Evolutionary conservation across 2,888 invertebrate species (phyloP), one percentile per base, ranked within the genome.

Genomic region (Agrochola lychnidis): DNA sequence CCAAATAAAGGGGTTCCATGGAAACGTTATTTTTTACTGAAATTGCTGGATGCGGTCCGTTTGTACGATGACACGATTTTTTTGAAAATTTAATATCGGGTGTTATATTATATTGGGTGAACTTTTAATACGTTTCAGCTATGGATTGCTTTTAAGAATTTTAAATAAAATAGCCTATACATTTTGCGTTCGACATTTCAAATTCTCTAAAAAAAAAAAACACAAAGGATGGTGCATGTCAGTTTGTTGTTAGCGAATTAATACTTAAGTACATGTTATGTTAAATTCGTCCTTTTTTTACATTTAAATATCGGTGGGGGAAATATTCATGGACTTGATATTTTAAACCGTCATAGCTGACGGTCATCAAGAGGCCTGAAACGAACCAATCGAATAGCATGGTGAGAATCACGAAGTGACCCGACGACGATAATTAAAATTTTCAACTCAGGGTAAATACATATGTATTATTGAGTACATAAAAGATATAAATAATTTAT

Each of bases 1-100:
- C 89, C 90, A 89, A 91, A 91, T 90, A 90, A 90, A 88, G 83
- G 86, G 81, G 82, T 79, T 69, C 76, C 86, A 83, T 59, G 75
- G 87, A 87, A 81, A 70, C 79, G 81, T 80, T 78, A 71, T 75
- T 78, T 79, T 81, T 89, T 73, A 78, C 53, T 80, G 68, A 83
- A 83, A 85, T 88, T 71, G 78, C 85, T 90, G 86, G 89, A 91
- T 82, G 83, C 53, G 87, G 73, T 86, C 74, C 70, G 76, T 82
- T 78, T 79, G 70, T 71, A 61, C 10, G 62, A 62, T 4, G 64
- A 53, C 30, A 22, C 0, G 30, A 9, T 64, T 72, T 42, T 36
- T 45, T 25, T 14, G 3, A 10, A 22, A 56, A 56, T 71, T 66
- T 63, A 30, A 64, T 67, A 56, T 57, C 45, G 25, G n/a, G 22